Conservation (phyloP, 2,113 vertebrate species). For the Oryctolagus cuniculus region mOryCun1.1 NC_091435.1:94890501-94891000, state of each 20-base stretch:
- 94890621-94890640: too few species aligned
- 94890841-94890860: slow-evolving; percentile 13
- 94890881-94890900: slow-evolving; percentile 36
- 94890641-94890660: too few species aligned
- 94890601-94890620: too few species aligned
- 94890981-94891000: slow-evolving; percentile 11
- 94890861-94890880: slow-evolving; percentile 48
- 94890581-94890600: too few species aligned
- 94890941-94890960: not conserved
- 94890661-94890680: too few species aligned
- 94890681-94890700: not conserved
- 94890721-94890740: slow-evolving; percentile 58
- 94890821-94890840: slow-evolving; percentile 51
- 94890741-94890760: slow-evolving; percentile 56
- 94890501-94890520: too few species aligned
- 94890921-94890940: not conserved
- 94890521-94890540: too few species aligned
- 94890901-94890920: slow-evolving; percentile 14
- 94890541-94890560: too few species aligned
- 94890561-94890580: too few species aligned
- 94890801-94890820: slow-evolving; percentile 54
- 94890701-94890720: not conserved
- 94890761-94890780: slow-evolving; percentile 28
- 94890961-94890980: slow-evolving; percentile 12
- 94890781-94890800: slow-evolving; percentile 17